These are phyloP conservation scores for Drosophila dives DNA, from an alignment of 2,888 invertebrate species.

Conservation along the genomic window DNA sequence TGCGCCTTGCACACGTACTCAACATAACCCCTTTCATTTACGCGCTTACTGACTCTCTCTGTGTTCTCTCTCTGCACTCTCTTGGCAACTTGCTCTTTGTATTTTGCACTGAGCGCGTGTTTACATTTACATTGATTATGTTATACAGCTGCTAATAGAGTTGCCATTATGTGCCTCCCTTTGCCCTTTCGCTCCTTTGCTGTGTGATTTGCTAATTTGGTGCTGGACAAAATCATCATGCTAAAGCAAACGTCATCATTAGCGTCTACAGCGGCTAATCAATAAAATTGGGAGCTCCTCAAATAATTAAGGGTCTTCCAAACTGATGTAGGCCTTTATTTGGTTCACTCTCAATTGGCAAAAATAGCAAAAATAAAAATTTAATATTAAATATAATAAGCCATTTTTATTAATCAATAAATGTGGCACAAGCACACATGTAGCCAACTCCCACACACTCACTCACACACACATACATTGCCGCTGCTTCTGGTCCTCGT, in stretches of 20 bases:
- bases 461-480: constrained; percentile 13
- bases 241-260: constrained; percentile 16
- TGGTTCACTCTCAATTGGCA: constrained; percentile 26
- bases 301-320: constrained; percentile 33
- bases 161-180: constrained; percentile 33
- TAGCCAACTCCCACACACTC: constrained; percentile 32
- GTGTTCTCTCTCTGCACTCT: constrained; percentile 27
- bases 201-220: constrained; percentile 66
- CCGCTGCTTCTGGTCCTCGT: constrained; percentile 20
- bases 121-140: constrained; percentile 78
- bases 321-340: constrained; percentile 15
- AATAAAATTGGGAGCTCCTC: constrained; percentile 59
- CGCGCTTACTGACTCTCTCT: constrained; percentile 7
- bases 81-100: constrained; percentile 19
- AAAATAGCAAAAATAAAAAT: constrained; percentile 19
- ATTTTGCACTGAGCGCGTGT: constrained; percentile 42
- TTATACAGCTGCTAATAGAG: constrained; percentile 76
- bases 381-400: neutral
- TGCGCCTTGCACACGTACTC: constrained; percentile 50
- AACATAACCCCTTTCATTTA: constrained; percentile 60
- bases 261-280: constrained; percentile 42
- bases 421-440: constrained; percentile 49
- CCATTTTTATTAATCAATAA: constrained; percentile 73
- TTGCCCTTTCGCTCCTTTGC: neutral
- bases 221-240: constrained; percentile 46